Conservation (phyloP, 1,140 invertebrate species). For the Adelges cooleyi region DNA sequence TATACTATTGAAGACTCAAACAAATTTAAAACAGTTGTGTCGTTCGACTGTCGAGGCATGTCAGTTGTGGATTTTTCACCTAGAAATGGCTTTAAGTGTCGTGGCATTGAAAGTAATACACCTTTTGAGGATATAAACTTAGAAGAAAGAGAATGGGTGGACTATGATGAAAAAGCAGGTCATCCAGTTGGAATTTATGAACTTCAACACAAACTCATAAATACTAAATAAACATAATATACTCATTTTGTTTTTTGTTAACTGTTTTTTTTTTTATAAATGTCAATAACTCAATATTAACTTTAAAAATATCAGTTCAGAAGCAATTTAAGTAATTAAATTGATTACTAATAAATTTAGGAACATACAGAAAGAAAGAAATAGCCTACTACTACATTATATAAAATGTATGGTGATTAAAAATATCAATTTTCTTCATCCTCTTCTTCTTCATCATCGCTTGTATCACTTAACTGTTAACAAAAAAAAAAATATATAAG, state of each 20-base stretch:
- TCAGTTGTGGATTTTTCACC: constrained; percentile 14
- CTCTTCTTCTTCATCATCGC: constrained; percentile 18
- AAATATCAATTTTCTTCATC: neutral
- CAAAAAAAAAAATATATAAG: no score
- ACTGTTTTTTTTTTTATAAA: no score
- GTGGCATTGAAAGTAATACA: constrained; percentile 8
- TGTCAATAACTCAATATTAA: no score
- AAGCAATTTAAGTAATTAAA: constrained; percentile 9
- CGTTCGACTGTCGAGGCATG: constrained; percentile 9
- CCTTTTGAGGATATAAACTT: constrained; percentile 6
- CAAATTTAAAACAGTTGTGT: constrained; percentile 8
- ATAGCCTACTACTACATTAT: no score
- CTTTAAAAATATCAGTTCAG: neutral
- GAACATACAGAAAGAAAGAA: neutral
- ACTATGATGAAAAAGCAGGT: constrained; percentile 11
- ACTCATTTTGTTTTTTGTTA: no score
- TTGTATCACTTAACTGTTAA: constrained; percentile 3
- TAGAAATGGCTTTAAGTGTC: constrained; percentile 17
- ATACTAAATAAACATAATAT: neutral
- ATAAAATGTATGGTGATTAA: no score
- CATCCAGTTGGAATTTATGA: constrained; percentile 25
- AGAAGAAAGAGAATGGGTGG: constrained; percentile 23
- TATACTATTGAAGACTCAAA: constrained; percentile 9
- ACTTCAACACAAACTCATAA: constrained; percentile 5
- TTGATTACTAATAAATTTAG: constrained; percentile 11